Evolutionary conservation across 1,140 invertebrate genomes (phyloP).

Genomic region (Lepidurus arcticus): DNA sequence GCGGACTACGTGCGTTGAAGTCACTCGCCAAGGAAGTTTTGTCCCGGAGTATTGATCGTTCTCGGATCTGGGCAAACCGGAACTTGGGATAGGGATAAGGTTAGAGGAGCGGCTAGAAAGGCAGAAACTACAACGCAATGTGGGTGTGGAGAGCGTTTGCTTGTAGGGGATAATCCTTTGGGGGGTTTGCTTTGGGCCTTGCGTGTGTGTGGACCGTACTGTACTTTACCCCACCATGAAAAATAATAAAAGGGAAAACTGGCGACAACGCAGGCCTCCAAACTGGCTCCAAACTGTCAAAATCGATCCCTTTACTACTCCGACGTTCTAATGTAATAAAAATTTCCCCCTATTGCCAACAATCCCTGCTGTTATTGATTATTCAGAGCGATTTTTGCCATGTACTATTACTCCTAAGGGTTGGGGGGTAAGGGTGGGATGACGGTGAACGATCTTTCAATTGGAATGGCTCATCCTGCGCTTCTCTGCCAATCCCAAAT

Average conservation of each 20-base stretch:
- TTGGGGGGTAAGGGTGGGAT: background rate
- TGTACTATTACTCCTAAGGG: background rate
- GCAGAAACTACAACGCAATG: background rate
- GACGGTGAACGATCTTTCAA: background rate
- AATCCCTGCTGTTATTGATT: background rate
- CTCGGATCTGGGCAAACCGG: constrained; percentile 10
- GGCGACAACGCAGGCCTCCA: background rate
- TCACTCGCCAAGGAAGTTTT: background rate
- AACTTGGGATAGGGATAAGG: background rate
- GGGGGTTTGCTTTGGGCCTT: background rate
- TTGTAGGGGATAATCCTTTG: background rate
- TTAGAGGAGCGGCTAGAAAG: background rate
- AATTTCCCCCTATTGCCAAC: background rate
- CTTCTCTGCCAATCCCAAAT: background rate
- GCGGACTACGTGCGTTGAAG: background rate
- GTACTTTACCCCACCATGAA: background rate
- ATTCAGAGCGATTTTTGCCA: background rate
- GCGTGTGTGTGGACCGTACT: background rate
- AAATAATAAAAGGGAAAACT: background rate
- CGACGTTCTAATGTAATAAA: background rate
- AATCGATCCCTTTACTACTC: background rate
- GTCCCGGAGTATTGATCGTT: constrained; percentile 4
- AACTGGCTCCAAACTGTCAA: background rate
- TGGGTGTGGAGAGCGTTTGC: constrained; percentile 5
- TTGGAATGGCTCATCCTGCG: background rate